phyloP scores from a whole-genome alignment of 1,140 invertebrate genomes.

The Drosophila watanabei region DNA sequence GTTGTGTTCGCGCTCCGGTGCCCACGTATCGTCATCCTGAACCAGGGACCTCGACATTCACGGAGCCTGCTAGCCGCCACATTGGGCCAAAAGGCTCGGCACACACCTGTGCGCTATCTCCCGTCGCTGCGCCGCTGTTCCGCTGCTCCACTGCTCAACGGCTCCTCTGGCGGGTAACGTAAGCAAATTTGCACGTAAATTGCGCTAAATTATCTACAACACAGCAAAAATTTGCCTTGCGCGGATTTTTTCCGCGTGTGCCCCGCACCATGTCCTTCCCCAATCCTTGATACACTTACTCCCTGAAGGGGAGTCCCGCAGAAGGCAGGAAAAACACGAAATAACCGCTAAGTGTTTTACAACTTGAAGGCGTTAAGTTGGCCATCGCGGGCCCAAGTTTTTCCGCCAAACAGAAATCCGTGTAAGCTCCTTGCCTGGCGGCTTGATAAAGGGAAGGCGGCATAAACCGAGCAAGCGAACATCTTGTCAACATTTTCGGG shows the following conservation, averaged over 20 bases:
- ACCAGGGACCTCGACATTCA: slow-evolving; percentile 32
- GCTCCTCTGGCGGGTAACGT: slow-evolving; percentile 50
- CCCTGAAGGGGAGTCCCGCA: slow-evolving; percentile 6
- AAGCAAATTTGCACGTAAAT: slow-evolving; percentile 80
- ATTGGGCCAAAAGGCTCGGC: slow-evolving; percentile 24
- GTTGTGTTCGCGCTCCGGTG: slow-evolving; percentile 69
- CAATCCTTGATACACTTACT: slow-evolving; percentile 19
- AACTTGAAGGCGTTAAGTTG: slow-evolving; percentile 78
- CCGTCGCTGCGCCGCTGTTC: slow-evolving; percentile 9
- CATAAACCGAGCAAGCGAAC: slow-evolving; percentile 5
- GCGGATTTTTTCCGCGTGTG: slow-evolving; percentile 61
- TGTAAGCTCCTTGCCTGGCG: slow-evolving; percentile 59
- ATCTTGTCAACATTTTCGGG: slow-evolving; percentile 32
- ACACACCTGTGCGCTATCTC: slow-evolving; percentile 73
- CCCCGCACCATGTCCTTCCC: neutral
- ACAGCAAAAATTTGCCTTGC: slow-evolving; percentile 64
- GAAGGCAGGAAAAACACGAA: slow-evolving; percentile 60
- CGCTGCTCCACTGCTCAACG: slow-evolving; percentile 7
- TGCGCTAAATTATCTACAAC: slow-evolving; percentile 77
- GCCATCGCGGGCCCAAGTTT: slow-evolving; percentile 41
- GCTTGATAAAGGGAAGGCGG: slow-evolving; percentile 4
- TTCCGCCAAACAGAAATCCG: slow-evolving; percentile 54
- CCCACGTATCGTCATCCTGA: slow-evolving; percentile 21
- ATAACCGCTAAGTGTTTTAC: slow-evolving; percentile 83
- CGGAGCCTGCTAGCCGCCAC: slow-evolving; percentile 35